Percentiles rank a stretch among this genome's conserved stretches.
These are phyloP conservation scores for Leptinotarsa haldemani DNA, from an alignment of 2,888 invertebrate genomes.

Conservation along the genomic window DNA sequence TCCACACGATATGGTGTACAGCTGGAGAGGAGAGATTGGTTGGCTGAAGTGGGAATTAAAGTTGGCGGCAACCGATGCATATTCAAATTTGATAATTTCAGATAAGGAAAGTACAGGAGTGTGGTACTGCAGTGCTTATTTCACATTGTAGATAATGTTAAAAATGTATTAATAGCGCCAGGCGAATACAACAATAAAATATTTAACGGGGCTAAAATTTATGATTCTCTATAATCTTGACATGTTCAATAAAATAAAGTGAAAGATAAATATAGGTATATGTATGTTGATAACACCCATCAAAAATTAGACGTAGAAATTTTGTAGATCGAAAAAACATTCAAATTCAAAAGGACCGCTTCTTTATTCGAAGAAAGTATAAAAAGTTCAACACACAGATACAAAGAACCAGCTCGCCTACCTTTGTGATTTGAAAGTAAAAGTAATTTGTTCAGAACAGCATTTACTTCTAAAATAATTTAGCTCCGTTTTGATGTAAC, in stretches of 20 bases:
- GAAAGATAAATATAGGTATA: neutral
- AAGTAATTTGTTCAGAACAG: slow-evolving; percentile 53
- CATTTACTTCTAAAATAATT: slow-evolving; percentile 31
- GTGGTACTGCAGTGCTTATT: slow-evolving; percentile 17
- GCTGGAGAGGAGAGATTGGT: slow-evolving; percentile 59
- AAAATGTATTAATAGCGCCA: neutral
- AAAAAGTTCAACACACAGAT: slow-evolving; percentile 24
- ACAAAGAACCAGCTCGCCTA: slow-evolving; percentile 25
- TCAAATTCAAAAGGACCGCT: slow-evolving; percentile 50
- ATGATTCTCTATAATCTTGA: neutral
- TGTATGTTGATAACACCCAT: neutral
- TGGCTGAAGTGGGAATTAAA: slow-evolving; percentile 31
- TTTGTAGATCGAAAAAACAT: neutral
- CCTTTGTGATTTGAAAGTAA: slow-evolving; percentile 61
- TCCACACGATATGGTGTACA: slow-evolving; percentile 46
- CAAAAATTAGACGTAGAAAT: neutral
- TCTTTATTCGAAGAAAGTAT: slow-evolving; percentile 27
- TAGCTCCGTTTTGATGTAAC: slow-evolving; percentile 30
- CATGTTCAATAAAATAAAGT: neutral
- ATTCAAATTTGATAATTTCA: slow-evolving; percentile 40
- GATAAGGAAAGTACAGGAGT: neutral
- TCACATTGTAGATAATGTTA: neutral
- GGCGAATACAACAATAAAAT: neutral
- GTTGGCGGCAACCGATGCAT: slow-evolving; percentile 39
- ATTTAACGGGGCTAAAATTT: neutral